Percentiles rank a stretch among this genome's conserved stretches.
Evolutionary conservation across 2,113 vertebrate genomes (phyloP).

Genomic region (Synodontis membranacea): DNA sequence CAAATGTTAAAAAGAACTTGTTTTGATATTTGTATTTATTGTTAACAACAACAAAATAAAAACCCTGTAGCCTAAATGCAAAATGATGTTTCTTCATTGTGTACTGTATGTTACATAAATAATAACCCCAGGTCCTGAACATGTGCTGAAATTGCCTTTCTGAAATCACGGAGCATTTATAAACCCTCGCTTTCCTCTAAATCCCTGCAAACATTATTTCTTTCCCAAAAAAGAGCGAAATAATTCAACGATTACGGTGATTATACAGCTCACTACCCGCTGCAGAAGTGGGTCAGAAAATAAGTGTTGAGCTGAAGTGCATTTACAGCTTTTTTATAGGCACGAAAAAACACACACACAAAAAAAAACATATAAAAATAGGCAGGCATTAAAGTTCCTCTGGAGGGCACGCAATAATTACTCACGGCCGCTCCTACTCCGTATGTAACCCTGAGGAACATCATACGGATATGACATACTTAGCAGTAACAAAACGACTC

Average conservation of each 20-base stretch:
- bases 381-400: constrained; percentile 32
- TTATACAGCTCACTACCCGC: not conserved
- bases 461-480: constrained; percentile 41
- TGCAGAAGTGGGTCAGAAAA: constrained; percentile 37
- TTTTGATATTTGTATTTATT: not conserved
- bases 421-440: not conserved
- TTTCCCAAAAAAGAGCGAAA: not conserved
- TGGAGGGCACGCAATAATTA: constrained; percentile 46
- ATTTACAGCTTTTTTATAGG: constrained; percentile 32
- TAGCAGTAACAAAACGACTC: constrained; percentile 64
- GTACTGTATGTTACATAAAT: not conserved
- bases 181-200: not conserved
- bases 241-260: constrained; percentile 10
- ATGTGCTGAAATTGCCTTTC: not conserved
- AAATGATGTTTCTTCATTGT: not conserved
- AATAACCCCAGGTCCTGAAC: not conserved
- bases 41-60: not conserved
- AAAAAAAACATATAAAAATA: not conserved
- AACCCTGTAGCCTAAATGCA: not conserved
- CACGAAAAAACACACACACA: not conserved
- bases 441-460: constrained; percentile 33
- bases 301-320: constrained; percentile 4
- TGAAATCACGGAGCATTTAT: not conserved
- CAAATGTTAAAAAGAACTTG: not conserved
- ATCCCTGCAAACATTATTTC: not conserved